These are phyloP conservation scores for Sceliomorpha sp. DNA, from an alignment of 2,888 invertebrate species.

Conservation along the genomic window DNA sequence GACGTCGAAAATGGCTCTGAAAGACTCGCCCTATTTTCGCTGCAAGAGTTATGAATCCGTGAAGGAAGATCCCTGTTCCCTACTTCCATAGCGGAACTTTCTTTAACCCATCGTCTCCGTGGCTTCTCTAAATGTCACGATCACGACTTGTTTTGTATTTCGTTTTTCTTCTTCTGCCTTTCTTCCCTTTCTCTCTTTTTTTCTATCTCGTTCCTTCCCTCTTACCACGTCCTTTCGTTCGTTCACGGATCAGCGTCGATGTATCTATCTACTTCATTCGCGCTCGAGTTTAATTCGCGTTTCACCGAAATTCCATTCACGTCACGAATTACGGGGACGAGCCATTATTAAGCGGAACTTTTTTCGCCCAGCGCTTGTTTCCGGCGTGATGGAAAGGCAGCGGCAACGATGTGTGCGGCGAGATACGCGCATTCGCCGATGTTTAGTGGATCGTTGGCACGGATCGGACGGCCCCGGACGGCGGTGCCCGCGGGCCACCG, in stretches of 20 bases:
- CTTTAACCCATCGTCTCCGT: slow-evolving; percentile 49
- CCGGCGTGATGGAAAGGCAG: slow-evolving; percentile 23
- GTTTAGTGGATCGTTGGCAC: slow-evolving; percentile 32
- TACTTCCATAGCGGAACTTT: slow-evolving; percentile 47
- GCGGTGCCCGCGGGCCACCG: slow-evolving; percentile 41
- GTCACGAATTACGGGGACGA: slow-evolving; percentile 27
- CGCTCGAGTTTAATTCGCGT: slow-evolving; percentile 38
- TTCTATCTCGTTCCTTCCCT: slow-evolving; percentile 26
- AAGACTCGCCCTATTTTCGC: slow-evolving; percentile 64
- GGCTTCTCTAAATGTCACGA: slow-evolving; percentile 48
- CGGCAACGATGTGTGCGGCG: slow-evolving; percentile 1
- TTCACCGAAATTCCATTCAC: slow-evolving; percentile 28
- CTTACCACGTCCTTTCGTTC: slow-evolving; percentile 1
- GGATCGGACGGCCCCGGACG: slow-evolving; percentile 24
- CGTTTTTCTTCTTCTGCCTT: no score
- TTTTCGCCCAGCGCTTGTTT: slow-evolving; percentile 19
- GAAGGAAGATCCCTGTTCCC: slow-evolving; percentile 45
- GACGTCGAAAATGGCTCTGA: slow-evolving; percentile 56
- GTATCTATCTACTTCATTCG: slow-evolving; percentile 28
- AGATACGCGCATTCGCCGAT: slow-evolving; percentile 9
- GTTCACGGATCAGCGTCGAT: slow-evolving; percentile 43
- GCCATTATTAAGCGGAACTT: slow-evolving; percentile 31
- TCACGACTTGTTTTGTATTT: slow-evolving; percentile 50
- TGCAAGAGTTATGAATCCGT: slow-evolving; percentile 66
- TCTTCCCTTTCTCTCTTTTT: slow-evolving; percentile 40